Conservation (phyloP, 53 echinoderm and acorn worm genomes). For the Henricia sp. region DNA sequence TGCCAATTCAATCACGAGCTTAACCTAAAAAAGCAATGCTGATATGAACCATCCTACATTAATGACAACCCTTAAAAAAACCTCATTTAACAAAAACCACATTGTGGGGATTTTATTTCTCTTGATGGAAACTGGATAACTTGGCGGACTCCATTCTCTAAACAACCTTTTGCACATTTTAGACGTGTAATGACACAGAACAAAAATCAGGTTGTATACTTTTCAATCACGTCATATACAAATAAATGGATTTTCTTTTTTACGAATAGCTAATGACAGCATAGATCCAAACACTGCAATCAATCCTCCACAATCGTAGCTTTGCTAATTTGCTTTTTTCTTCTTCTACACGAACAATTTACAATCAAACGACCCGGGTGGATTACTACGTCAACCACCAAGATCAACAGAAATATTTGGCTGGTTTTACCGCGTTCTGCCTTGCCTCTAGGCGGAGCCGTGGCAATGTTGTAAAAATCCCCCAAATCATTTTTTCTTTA, state of each 20-base stretch:
- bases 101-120: no score
- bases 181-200: no score
- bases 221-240: constrained; percentile 43
- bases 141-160: no score
- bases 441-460: not conserved
- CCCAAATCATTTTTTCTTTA: not conserved
- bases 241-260: constrained; percentile 42
- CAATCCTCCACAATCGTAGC: constrained; percentile 39
- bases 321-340: constrained; percentile 8
- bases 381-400: not conserved
- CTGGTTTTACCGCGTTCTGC: constrained; percentile 25
- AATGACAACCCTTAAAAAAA: no score
- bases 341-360: constrained; percentile 53
- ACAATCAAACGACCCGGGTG: constrained; percentile 43
- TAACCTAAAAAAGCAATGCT: no score
- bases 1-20: no score
- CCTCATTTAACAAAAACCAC: no score
- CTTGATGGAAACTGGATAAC: no score
- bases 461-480: not conserved
- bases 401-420: constrained; percentile 23
- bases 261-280: constrained; percentile 46
- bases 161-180: no score
- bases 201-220: no score
- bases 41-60: no score
- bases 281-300: constrained; percentile 53